These are phyloP conservation scores for Drosophila pseudoobscura DNA, from an alignment of 1,140 invertebrate genomes.

Conservation along the genomic window DNA sequence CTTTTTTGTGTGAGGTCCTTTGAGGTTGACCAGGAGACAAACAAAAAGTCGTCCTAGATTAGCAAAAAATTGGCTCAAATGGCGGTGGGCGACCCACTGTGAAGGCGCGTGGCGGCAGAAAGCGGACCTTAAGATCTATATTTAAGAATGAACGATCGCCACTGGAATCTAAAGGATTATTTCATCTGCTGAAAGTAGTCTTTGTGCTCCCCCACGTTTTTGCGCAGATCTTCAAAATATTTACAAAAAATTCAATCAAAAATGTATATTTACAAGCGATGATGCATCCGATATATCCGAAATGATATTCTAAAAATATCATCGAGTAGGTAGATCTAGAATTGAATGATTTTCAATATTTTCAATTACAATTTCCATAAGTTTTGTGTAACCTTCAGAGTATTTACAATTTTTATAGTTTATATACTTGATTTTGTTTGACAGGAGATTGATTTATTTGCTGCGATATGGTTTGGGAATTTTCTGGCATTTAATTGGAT, in stretches of 20 bases:
- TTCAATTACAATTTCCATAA: slow-evolving; percentile 3
- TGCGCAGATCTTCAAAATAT: slow-evolving; percentile 3
- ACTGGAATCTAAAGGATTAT: neutral
- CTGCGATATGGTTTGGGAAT: slow-evolving; percentile 34
- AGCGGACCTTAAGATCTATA: slow-evolving; percentile 7
- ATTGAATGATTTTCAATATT: slow-evolving; percentile 32
- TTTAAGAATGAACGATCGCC: slow-evolving; percentile 5
- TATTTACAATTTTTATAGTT: neutral
- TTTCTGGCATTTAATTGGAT: slow-evolving; percentile 51
- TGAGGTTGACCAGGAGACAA: slow-evolving; percentile 46
- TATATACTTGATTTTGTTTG: slow-evolving; percentile 6
- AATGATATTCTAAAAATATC: slow-evolving; percentile 27
- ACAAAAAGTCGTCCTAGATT: slow-evolving; percentile 49
- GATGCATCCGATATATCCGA: slow-evolving; percentile 11
- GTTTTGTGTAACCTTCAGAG: slow-evolving; percentile 18
- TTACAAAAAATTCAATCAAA: slow-evolving; percentile 12
- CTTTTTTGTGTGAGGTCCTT: slow-evolving; percentile 7
- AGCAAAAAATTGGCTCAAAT: slow-evolving; percentile 55
- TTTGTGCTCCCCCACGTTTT: neutral
- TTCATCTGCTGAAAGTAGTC: slow-evolving; percentile 7
- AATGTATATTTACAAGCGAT: slow-evolving; percentile 25
- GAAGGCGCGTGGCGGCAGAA: slow-evolving; percentile 27
- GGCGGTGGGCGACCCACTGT: slow-evolving; percentile 4
- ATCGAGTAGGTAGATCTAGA: neutral
- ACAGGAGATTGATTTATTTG: slow-evolving; percentile 32